phyloP scores from a whole-genome alignment of 2,888 invertebrate species.

The Erebia aethiops region DNA sequence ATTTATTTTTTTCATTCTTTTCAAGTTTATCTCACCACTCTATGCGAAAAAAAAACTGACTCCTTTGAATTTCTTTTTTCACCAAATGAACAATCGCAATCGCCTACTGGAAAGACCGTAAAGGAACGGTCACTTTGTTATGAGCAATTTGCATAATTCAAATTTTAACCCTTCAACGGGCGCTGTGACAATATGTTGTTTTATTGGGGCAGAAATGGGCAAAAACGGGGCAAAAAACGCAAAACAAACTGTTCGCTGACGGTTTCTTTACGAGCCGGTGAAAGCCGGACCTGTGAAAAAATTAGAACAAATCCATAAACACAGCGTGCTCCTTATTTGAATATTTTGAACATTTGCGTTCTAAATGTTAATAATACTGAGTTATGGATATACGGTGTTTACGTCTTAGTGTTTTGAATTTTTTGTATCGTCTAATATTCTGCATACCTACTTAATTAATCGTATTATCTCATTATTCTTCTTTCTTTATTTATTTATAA shows the following conservation, averaged over 20 bases:
- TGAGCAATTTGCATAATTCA: slow-evolving; percentile 75
- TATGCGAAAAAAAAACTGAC: not conserved
- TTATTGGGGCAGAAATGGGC: slow-evolving; percentile 59
- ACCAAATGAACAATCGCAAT: slow-evolving; percentile 28
- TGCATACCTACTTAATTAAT: too few species aligned
- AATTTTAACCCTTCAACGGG: slow-evolving; percentile 64
- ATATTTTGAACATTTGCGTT: slow-evolving; percentile 33
- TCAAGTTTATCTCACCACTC: not conserved
- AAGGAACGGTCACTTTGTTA: slow-evolving; percentile 54
- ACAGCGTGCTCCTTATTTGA: slow-evolving; percentile 35
- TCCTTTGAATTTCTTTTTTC: slow-evolving; percentile 9
- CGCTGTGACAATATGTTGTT: slow-evolving; percentile 53
- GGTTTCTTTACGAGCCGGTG: slow-evolving; percentile 55
- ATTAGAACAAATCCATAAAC: slow-evolving; percentile 37
- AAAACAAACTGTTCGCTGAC: slow-evolving; percentile 61
- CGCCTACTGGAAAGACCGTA: slow-evolving; percentile 39
- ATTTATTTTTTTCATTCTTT: not conserved
- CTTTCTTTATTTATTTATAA: too few species aligned
- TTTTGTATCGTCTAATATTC: not conserved
- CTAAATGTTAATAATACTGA: slow-evolving; percentile 7
- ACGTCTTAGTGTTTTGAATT: slow-evolving; percentile 7
- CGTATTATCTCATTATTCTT: too few species aligned
- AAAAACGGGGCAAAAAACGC: slow-evolving; percentile 54
- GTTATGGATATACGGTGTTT: slow-evolving; percentile 17
- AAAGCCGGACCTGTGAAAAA: slow-evolving; percentile 53